A percentile compares a stretch with the other conserved stretches of the same genome.
phyloP scores from a whole-genome alignment of 2,888 invertebrate species.

The Congeria kusceri region DNA sequence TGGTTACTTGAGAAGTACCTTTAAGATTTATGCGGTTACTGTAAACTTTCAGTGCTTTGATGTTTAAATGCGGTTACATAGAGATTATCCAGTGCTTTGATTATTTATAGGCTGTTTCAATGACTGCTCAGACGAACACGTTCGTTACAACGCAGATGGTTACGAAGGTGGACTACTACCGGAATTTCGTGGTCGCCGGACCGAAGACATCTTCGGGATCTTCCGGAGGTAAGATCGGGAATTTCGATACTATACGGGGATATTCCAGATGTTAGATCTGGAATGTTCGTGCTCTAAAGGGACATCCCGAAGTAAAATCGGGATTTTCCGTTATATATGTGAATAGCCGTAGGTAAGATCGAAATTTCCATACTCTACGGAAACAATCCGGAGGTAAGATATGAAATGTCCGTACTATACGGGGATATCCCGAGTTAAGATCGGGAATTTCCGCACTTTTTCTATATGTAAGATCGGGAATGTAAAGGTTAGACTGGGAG shows the following conservation, averaged over 20 bases:
- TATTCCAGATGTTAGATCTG: slow-evolving; percentile 41
- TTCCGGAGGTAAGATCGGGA: slow-evolving; percentile 42
- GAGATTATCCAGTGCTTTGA: background rate
- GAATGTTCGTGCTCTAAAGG: slow-evolving; percentile 12
- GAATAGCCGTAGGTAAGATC: too few relatives aligned
- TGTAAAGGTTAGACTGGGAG: too few relatives aligned
- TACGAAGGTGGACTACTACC: slow-evolving; percentile 24
- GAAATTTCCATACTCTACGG: too few relatives aligned
- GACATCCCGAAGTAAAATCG: slow-evolving; percentile 41
- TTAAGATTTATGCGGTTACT: too few relatives aligned
- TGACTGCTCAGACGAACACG: slow-evolving; percentile 38
- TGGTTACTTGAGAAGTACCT: too few relatives aligned
- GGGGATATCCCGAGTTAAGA: too few relatives aligned
- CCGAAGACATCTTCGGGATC: slow-evolving; percentile 29
- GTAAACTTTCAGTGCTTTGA: too few relatives aligned
- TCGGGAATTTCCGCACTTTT: too few relatives aligned
- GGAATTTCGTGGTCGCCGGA: slow-evolving; percentile 7
- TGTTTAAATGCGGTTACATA: too few relatives aligned
- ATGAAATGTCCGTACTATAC: too few relatives aligned
- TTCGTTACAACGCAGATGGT: slow-evolving; percentile 27
- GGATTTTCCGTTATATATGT: background rate
- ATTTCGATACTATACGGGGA: slow-evolving; percentile 7
- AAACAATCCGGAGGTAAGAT: too few relatives aligned
- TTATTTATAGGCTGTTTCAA: slow-evolving; percentile 24
- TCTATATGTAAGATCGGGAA: too few relatives aligned